Evolutionary conservation across 1,140 invertebrate species (phyloP).

Genomic region (Anoplophora glabripennis): DNA sequence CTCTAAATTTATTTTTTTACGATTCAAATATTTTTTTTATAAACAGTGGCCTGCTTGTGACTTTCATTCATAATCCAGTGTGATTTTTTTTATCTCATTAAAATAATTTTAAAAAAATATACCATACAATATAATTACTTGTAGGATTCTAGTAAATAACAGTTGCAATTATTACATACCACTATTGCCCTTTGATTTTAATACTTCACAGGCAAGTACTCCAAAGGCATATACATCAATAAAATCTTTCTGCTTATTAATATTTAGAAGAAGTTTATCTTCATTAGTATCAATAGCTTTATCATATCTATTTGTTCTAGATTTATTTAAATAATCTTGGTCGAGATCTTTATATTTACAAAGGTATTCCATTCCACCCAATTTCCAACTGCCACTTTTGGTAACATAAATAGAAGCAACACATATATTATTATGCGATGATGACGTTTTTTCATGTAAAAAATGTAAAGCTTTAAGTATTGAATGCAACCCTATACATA

Average conservation of each 20-base stretch:
- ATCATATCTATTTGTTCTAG: conserved; percentile 61
- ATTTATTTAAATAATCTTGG: conserved; percentile 64
- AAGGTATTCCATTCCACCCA: conserved; percentile 77
- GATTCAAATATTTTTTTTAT: too few species aligned
- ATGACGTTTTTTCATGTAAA: conserved; percentile 70
- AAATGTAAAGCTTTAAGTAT: conserved; percentile 75
- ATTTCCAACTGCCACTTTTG: conserved; percentile 76
- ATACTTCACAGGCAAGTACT: conserved; percentile 70
- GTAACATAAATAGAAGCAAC: conserved; percentile 77
- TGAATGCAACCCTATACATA: conserved; percentile 74
- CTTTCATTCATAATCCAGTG: too few species aligned
- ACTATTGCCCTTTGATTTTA: conserved; percentile 62
- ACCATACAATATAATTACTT: too few species aligned
- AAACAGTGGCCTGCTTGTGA: too few species aligned
- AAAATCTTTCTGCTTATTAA: conserved; percentile 51
- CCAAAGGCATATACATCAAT: conserved; percentile 82
- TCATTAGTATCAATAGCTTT: conserved; percentile 70
- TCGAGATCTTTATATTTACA: conserved; percentile 68
- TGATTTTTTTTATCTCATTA: too few species aligned
- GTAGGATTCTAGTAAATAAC: neutral
- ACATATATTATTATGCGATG: conserved; percentile 79
- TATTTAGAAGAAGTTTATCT: conserved; percentile 53
- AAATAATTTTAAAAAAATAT: too few species aligned
- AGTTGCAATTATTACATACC: conserved; percentile 14
- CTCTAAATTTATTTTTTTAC: too few species aligned